A percentile compares a stretch with the other conserved stretches of the same genome.
phyloP scores from a whole-genome alignment of 2,797 vertebrate genomes.

The Falco concolor region DNA sequence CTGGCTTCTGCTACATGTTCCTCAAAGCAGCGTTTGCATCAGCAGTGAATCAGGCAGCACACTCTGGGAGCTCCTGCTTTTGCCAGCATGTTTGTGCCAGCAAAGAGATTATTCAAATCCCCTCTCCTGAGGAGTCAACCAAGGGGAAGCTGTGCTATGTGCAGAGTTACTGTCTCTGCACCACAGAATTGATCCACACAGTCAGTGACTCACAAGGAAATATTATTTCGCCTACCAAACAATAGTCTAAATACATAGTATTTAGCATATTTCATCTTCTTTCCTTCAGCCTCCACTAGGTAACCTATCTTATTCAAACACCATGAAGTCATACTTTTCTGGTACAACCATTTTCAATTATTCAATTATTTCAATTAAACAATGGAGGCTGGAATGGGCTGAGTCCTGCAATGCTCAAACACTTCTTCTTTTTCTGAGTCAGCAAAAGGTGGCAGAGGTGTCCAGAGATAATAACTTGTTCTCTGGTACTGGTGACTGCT shows the following conservation, averaged over 20 bases:
- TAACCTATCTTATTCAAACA: conserved; percentile 38
- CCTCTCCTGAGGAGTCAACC: not conserved
- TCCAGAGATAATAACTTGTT: not conserved
- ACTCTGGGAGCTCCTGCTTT: not conserved
- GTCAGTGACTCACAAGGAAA: conserved; percentile 49
- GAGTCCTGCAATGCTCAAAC: not conserved
- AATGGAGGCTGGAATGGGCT: not conserved
- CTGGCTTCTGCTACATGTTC: not conserved
- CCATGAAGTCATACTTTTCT: conserved; percentile 31
- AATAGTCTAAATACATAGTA: conserved; percentile 24
- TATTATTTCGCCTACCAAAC: conserved; percentile 3
- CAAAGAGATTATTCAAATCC: conserved; percentile 4
- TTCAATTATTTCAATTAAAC: not conserved
- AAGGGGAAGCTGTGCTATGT: not conserved
- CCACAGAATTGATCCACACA: not conserved
- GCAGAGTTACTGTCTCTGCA: not conserved
- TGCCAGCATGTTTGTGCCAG: not conserved
- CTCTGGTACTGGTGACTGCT: not conserved
- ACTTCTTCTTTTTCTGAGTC: not conserved
- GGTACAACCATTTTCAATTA: conserved; percentile 36
- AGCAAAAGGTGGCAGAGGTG: not conserved
- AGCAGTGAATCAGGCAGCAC: not conserved
- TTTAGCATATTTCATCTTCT: conserved; percentile 36
- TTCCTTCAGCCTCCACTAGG: conserved; percentile 3
- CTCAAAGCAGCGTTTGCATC: not conserved